Evolutionary conservation across 2,888 invertebrate genomes (phyloP).

Genomic region (Acanthosoma haemorrhoidale): DNA sequence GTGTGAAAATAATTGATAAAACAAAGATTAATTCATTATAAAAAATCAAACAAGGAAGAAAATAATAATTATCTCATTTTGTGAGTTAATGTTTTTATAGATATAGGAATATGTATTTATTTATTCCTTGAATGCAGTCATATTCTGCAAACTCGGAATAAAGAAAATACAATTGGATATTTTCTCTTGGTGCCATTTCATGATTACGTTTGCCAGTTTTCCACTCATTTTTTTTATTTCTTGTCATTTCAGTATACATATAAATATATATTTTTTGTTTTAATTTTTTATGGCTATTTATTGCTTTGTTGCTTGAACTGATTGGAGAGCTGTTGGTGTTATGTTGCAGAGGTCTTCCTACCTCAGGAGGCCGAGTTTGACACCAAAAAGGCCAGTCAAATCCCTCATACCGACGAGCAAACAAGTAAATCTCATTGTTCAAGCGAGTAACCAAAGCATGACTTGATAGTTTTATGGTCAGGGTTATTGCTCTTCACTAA

Average conservation of each 20-base stretch:
- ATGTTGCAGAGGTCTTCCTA: slow-evolving; percentile 28
- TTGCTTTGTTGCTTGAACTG: slow-evolving; percentile 7
- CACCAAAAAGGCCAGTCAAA: slow-evolving; percentile 30
- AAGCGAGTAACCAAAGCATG: slow-evolving; percentile 31
- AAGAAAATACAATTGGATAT: too few species aligned
- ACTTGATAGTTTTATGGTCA: slow-evolving; percentile 24
- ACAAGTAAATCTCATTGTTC: slow-evolving; percentile 32
- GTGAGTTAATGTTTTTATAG: too few species aligned
- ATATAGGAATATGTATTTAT: too few species aligned
- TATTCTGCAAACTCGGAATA: too few species aligned
- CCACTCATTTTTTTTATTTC: not conserved
- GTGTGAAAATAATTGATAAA: too few species aligned
- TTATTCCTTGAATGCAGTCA: too few species aligned
- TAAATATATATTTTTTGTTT: not conserved
- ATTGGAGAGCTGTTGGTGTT: slow-evolving; percentile 30
- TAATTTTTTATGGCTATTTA: not conserved
- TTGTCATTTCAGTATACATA: not conserved
- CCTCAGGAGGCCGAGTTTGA: slow-evolving; percentile 22
- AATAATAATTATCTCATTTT: too few species aligned
- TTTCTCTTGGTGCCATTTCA: not conserved
- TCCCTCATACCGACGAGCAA: slow-evolving; percentile 32
- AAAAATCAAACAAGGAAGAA: not conserved
- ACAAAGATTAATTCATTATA: not conserved
- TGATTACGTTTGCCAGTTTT: not conserved
- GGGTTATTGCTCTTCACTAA: slow-evolving; percentile 31